Percentiles rank a stretch among this genome's conserved stretches.
Conservation (phyloP, 2,113 vertebrate genomes). For the Clinocottus analis region DNA sequence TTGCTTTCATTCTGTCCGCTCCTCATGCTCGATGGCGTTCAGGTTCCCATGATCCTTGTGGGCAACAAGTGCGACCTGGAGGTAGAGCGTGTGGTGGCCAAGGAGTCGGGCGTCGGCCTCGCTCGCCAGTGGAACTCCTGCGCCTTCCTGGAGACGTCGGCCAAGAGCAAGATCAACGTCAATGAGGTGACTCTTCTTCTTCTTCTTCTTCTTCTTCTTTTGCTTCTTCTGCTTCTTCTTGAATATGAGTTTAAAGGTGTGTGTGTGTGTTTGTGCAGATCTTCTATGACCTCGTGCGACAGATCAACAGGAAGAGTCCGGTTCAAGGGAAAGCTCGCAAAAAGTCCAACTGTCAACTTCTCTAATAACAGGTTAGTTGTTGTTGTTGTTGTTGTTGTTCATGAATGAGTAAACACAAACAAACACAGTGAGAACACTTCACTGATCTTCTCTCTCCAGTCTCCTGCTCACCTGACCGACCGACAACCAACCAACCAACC, state of each 20-base stretch:
- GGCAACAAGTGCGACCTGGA: constrained; percentile 99
- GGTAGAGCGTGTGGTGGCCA: constrained; percentile 97
- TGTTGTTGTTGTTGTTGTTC: too few relatives aligned
- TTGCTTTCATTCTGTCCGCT: too few relatives aligned
- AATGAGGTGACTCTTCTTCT: constrained; percentile 86
- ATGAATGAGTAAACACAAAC: not conserved
- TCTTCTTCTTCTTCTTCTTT: too few relatives aligned
- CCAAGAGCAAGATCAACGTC: constrained; percentile 99
- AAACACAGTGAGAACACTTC: not conserved
- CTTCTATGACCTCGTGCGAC: constrained; percentile 79
- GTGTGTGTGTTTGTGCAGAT: constrained; percentile 57
- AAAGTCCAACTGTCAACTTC: constrained; percentile 76
- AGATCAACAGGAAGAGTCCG: constrained; percentile 79
- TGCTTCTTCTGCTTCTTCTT: too few relatives aligned
- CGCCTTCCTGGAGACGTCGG: constrained; percentile 98
- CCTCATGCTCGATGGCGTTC: too few relatives aligned
- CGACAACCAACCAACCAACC: constrained; percentile 56
- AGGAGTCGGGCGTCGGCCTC: constrained; percentile 96
- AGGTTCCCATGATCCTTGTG: constrained; percentile 99
- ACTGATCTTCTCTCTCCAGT: constrained; percentile 39
- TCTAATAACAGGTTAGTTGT: constrained; percentile 68
- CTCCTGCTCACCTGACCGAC: constrained; percentile 56
- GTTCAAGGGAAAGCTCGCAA: constrained; percentile 70
- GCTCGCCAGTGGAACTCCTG: constrained; percentile 98
- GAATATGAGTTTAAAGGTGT: too few relatives aligned